Base-by-base conservation (phyloP, 2,888 invertebrate genomes). In the Mythimna impura region DNA sequence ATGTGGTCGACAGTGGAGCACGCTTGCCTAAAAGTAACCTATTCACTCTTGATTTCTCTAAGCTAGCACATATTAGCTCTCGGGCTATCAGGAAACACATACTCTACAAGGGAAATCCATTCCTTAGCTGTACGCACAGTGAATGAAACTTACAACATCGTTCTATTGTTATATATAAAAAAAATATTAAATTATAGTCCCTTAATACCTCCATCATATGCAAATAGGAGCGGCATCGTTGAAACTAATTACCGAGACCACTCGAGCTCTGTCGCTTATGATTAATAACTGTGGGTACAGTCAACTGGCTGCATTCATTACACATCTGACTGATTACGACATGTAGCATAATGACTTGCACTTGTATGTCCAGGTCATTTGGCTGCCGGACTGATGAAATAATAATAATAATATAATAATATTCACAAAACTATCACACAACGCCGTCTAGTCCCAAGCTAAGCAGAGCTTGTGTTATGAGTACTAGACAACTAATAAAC, bases 241-340 rank as follows among this genome's bases (percentile, higher is more conserved):
- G 50, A 58, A 76, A 73, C 69, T 82, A 78, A 84, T 86, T 84
- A 75, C 69, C 12, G 47, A 47, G 64, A 52, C 64, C 71, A 74
- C 61, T 64, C 40, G 55, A 68, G 34, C 30, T 36, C 54, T 60
- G 78, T 68, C 80, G 50, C 66, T 60, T 69, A 77, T 80, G 78
- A 84, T 84, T 81, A 86, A 86, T 82, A 78, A 72, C 71, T 68
- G 78, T 61, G 17, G 58, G 22, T 65, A 68, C 71, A 71, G 70
- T 66, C 61, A 22, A 66, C 68, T 63, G 54, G 64, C 72, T 81
- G 75, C 82, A 81, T 84, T 81, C 76, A 84, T 84, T 80, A 69
- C 69, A 62, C 62, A 65, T 60, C 73, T 70, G 66, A 72, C 76
- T 80, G 75, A 78, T 82, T 75, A 52, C 63, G 64, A 76, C 73